These are phyloP conservation scores for Notoglanidium macrostoma DNA, from an alignment of 2,797 vertebrate species.

Conservation along the genomic window DNA sequence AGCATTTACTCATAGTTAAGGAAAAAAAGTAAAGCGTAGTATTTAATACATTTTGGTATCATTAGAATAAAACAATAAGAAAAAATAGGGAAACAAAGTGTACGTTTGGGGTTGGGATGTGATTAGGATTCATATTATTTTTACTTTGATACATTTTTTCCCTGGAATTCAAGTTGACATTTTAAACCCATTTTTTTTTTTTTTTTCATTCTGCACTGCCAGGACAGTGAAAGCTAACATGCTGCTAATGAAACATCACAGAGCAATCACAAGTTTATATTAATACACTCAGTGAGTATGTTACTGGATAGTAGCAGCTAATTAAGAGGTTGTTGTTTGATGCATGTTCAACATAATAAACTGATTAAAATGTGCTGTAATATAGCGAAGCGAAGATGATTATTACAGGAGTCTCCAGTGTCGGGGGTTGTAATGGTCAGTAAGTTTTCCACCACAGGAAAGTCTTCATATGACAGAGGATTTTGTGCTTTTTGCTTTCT, in stretches of 20 bases:
- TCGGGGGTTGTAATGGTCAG: background rate
- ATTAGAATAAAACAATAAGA: background rate
- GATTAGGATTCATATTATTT: background rate
- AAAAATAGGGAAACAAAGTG: background rate
- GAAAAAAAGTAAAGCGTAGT: conserved; percentile 21
- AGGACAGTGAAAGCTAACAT: background rate
- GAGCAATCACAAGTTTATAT: background rate
- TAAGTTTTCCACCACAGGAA: background rate
- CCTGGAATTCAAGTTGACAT: background rate
- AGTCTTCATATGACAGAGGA: background rate
- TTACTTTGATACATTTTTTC: background rate
- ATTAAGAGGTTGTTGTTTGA: background rate
- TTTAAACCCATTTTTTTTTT: background rate
- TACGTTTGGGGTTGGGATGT: background rate
- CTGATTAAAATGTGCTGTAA: background rate
- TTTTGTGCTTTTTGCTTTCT: too few species aligned
- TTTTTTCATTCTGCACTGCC: background rate
- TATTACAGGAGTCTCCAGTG: background rate
- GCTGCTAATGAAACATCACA: background rate
- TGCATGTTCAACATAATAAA: background rate
- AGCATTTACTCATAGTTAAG: conserved; percentile 24
- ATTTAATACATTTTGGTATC: background rate
- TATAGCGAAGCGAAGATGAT: background rate
- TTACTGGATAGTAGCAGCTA: background rate
- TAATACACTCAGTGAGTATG: background rate